Base-by-base conservation (phyloP, 2,113 vertebrate species). In the Grus americana region DNA sequence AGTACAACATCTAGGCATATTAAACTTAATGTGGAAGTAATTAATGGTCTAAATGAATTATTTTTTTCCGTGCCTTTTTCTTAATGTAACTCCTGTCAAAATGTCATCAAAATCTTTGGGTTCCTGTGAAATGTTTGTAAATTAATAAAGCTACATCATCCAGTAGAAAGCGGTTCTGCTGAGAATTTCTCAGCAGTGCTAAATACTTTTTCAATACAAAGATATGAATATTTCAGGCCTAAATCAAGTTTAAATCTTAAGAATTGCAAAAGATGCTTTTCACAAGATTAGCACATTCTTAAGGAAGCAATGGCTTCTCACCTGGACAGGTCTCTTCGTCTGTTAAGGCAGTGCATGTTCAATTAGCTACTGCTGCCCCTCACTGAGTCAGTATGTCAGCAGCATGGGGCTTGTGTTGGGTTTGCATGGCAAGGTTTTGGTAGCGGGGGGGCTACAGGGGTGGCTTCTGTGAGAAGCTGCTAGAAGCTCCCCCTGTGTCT, bases 341-440 rank as follows among this genome's bases (percentile, higher is more conserved):
- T 93, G 50, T 46, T 78, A 26, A 62, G 72, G 70, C n/a, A 63
- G n/a, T 5, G 19, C 1, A 1, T 54, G 46, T 30, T 36, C 65
- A 29, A 2, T 75, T 42, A 67, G 17, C 44, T 72, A 4, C 71
- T 74, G 61, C 79, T 88, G 79, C 61, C 71, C 47, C n/a, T 79
- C 42, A 14, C 59, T 14, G 13, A 38, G 70, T 26, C 65, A n/a
- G 0, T 8, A n/a, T 2, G 0, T 52, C 23, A 21, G 40, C 11
- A 44, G 50, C 7, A 0, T 5, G 10, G n/a, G 22, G 38, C 38
- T 38, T 38, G 38, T 38, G 38, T 38, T 38, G 38, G 38, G 38
- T 38, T 38, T 38, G 38, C 9, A 4, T 38, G 38, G 38, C 38
- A 38, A 38, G 38, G 38, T 38, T 38, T 38, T 38, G 38, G 38